Evolutionary conservation across 1,140 invertebrate genomes (phyloP), one percentile per base, ranked within the genome.

Genomic region (Drosophila santomea): DNA sequence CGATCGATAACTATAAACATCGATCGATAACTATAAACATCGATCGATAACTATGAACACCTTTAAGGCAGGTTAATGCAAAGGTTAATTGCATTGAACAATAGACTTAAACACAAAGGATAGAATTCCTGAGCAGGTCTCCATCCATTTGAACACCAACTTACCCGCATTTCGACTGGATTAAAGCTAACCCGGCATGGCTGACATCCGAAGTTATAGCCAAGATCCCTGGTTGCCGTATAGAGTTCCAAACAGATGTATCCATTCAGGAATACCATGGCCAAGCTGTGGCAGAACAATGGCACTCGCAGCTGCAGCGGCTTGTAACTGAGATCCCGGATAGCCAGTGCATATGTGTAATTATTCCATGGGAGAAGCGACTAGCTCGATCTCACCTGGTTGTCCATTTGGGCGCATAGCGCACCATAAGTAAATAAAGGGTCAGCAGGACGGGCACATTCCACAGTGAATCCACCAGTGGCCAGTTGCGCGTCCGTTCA

Each of bases 131-230:
- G 25, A 25, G 4, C 25, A 25, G 0, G 4, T 4, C 4, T 25
- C 23, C 3, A 25, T 25, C 23, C 0, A 25, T 25, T 25, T 25
- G 25, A 4, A 4, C 25, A 25, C 25, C 20, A 45, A 88, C 94
- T 97, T 95, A 88, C 83, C 35, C 83, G 83, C 64, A 98, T 92
- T 93, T 98, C 97, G 93, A 97, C 95, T 11, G 95, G 95, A 90
- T 97, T 95, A 72, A 96, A 95, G 39, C 95, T 95, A 75, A 97
- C 96, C 64, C 95, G 94, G 74, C 98, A 97, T 1, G 97, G 96
- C 92, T 98, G 97, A 92, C 98, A 99, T 17, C 96, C 95, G 91
- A 97, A 97, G 91, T 96, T 98, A 91, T 98, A 99, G 60, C 95
- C 94, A 62, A 97, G 93, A 83, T 95, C 95, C 48, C 95, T 95